Base-by-base conservation (phyloP, 1,140 invertebrate species). In the Spodoptera litura region DNA sequence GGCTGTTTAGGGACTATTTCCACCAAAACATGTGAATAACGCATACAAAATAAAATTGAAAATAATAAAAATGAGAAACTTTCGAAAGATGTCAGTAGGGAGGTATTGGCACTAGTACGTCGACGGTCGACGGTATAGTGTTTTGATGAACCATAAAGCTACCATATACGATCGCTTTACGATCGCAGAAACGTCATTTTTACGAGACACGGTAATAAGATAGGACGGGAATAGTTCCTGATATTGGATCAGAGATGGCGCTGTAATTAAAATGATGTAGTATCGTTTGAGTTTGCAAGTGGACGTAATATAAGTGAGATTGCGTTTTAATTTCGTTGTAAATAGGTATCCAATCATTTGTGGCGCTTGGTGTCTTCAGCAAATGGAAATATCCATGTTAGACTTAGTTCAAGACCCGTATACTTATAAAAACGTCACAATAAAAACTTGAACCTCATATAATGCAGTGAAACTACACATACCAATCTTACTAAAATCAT, bases 101-200 rank as follows among this genome's bases (percentile, higher is more conserved):
- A 44, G 38, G 38, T 44, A 44, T 44, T 44, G 38, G 20, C 35
- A 49, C 13, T 53, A 64, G 13, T 52, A 59, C 62, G 49, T 12
- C 38, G n/a, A 27, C 20, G 3, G 35, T 61, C 38, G n/a, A 27
- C 20, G 3, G 35, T 61, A 53, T 64, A 64, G 49, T 64, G 73
- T 75, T 75, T 64, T 20, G 58, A 61, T 52, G 35, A 62, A 25
- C 73, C 15, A 75, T 75, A 75, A 75, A 75, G 52, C 38, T 61
- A 53, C 73, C 59, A 53, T 64, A 53, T 64, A 38, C 15, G 27
- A 53, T 64, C 44, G 13, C 20, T 75, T 75, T 64, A 75, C 27
- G 73, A 12, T 44, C 55, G 12, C 35, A 13, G 49, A 53, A 64
- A 53, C 59, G 58, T 52, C 73, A 64, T 25, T 49, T 75, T 75